Base-by-base conservation (phyloP, 2,888 invertebrate genomes). In the Drosophila acutilabella region DNA sequence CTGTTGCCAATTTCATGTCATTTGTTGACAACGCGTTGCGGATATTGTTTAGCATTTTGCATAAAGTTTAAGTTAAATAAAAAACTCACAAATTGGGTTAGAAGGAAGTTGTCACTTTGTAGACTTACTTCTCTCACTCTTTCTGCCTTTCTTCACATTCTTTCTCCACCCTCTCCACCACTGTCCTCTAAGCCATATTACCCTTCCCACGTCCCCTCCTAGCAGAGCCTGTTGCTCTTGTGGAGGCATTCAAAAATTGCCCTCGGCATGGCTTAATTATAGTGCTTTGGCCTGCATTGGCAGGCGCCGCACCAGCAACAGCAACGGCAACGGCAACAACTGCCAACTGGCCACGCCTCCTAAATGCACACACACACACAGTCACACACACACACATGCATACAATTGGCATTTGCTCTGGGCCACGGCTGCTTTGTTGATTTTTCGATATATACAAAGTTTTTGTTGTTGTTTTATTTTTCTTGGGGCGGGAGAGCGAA, bases 241-340 rank as follows among this genome's bases (percentile, higher is more conserved):
- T 77, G 68, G 71, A 68, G 66, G 64, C 76, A 80, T 77, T 84
- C 78, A 64, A 62, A 51, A 76, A 78, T 90, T 90, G 83, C 90
- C 90, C 90, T 89, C 82, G 81, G 91, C 84, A 87, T 81, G 84
- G 87, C 91, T 91, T 91, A 91, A 91, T 91, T 91, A 91, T 90
- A 91, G 91, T 90, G 89, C 88, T 91, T 89, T 78, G 71, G 74
- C 85, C 88, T 78, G 83, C 85, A 78, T 69, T 76, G 81, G 69
- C 80, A 82, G 82, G 80, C 83, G 81, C 78, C 74, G 82, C 79
- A 26, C 69, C 57, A 62, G 50, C 71, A 68, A 68, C 64, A 73
- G 48, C 75, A 68, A 54, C 61, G 61, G 56, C 62, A 74, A 68
- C 75, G 61, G 56, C 62, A 74, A 68, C 75, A 73, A 73, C 70